Percentiles rank a stretch among this genome's conserved stretches.
Conservation (phyloP, 2,888 invertebrate genomes). For the Stramonita haemastoma region DNA sequence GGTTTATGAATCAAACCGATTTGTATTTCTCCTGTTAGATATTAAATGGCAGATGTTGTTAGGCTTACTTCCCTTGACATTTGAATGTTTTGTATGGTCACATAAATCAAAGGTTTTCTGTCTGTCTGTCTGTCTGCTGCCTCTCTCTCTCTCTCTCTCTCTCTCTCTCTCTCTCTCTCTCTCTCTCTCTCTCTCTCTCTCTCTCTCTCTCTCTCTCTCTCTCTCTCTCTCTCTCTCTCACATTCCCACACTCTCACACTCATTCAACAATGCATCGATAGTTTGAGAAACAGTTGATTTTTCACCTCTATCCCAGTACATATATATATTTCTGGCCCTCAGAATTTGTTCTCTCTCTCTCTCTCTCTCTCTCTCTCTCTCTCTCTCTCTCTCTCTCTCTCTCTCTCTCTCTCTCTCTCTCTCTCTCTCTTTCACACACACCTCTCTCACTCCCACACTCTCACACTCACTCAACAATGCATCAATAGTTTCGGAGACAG, state of each 20-base stretch:
- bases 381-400: slow-evolving; percentile 36
- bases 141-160: background rate
- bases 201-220: slow-evolving; percentile 37
- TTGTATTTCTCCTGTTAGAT: background rate
- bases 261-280: no score
- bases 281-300: no score
- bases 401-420: slow-evolving; percentile 17
- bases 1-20: no score
- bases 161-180: background rate
- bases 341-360: background rate
- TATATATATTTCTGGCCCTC: no score
- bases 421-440: background rate
- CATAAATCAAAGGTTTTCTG: background rate
- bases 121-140: slow-evolving; percentile 6
- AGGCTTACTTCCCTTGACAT: background rate
- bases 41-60: background rate
- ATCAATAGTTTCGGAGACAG: no score
- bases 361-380: slow-evolving; percentile 29
- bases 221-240: slow-evolving; percentile 38
- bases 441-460: background rate
- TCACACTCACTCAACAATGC: no score
- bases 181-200: background rate
- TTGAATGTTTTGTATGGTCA: background rate
- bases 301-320: no score
- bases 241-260: slow-evolving; percentile 14